Percentiles rank a stretch among this genome's conserved stretches.
Evolutionary conservation across 2,888 invertebrate species (phyloP).

Genomic region (Lucinisca nassula): DNA sequence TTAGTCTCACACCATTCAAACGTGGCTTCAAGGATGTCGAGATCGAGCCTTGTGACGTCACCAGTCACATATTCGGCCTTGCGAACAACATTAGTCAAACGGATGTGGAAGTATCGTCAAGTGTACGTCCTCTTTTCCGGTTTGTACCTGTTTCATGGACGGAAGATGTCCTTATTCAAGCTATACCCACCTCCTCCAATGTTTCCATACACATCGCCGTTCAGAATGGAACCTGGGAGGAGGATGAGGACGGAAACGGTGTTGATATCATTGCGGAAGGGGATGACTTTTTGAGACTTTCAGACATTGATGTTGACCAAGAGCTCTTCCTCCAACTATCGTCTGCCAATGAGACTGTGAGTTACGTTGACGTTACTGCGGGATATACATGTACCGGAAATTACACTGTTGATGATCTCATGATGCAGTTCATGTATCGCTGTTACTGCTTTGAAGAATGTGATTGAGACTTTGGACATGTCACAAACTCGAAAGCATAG

Average conservation of each 20-base stretch:
- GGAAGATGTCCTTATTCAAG: background rate
- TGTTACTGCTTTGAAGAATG: background rate
- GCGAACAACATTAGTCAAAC: conserved; percentile 52
- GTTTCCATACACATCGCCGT: background rate
- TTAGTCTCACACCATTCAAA: conserved; percentile 56
- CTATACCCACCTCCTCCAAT: background rate
- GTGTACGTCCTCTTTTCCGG: conserved; percentile 66
- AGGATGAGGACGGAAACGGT: conserved; percentile 6
- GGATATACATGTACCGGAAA: background rate
- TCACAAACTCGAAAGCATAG: no score
- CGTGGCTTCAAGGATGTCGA: conserved; percentile 74
- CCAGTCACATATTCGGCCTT: conserved; percentile 61
- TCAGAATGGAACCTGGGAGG: conserved; percentile 17
- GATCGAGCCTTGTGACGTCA: conserved; percentile 70
- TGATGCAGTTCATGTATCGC: background rate
- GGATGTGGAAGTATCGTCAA: conserved; percentile 57
- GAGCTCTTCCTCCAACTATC: background rate
- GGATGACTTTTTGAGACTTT: background rate
- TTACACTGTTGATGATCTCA: background rate
- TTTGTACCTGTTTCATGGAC: conserved; percentile 64
- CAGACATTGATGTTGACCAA: background rate
- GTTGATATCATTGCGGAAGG: background rate
- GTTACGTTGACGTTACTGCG: background rate
- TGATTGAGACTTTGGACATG: no score
- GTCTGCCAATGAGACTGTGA: background rate